These are phyloP conservation scores for Stomatorhinus ivindoensis DNA, from an alignment of 2,113 vertebrate genomes.

Conservation along the genomic window DNA sequence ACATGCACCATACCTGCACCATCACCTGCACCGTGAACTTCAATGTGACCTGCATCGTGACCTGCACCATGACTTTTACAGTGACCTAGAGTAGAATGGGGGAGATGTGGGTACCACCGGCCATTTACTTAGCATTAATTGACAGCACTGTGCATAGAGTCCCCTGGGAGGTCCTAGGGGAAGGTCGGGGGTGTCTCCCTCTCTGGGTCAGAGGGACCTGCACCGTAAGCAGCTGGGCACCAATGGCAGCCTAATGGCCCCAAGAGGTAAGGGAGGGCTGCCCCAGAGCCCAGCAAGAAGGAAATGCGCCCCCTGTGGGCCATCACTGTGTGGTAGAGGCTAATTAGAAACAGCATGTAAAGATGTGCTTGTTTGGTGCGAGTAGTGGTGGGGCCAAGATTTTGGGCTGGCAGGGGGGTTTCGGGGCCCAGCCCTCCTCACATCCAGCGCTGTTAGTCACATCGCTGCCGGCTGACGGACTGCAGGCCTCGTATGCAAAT, in stretches of 20 bases:
- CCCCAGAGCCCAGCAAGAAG: neutral
- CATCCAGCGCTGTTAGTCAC: neutral
- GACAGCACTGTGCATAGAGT: slow-evolving; percentile 14
- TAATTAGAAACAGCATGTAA: neutral
- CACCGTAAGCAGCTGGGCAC: neutral
- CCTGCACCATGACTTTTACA: slow-evolving; percentile 18
- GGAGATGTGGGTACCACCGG: neutral
- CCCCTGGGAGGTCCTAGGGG: neutral
- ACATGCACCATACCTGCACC: neutral
- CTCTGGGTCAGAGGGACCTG: neutral
- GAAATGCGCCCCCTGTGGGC: neutral
- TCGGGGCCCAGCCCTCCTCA: neutral
- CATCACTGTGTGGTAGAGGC: neutral
- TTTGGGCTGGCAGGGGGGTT: neutral
- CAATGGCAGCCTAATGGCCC: neutral
- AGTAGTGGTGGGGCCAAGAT: neutral
- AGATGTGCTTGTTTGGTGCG: neutral
- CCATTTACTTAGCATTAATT: slow-evolving; percentile 13
- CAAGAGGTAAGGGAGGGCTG: neutral
- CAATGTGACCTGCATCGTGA: neutral
- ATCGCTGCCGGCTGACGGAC: neutral
- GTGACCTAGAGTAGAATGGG: neutral
- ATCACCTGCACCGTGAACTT: slow-evolving; percentile 21
- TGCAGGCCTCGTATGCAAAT: neutral
- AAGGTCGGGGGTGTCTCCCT: neutral